Base-by-base conservation (phyloP, 2,797 vertebrate genomes). In the Momotus momota region DNA sequence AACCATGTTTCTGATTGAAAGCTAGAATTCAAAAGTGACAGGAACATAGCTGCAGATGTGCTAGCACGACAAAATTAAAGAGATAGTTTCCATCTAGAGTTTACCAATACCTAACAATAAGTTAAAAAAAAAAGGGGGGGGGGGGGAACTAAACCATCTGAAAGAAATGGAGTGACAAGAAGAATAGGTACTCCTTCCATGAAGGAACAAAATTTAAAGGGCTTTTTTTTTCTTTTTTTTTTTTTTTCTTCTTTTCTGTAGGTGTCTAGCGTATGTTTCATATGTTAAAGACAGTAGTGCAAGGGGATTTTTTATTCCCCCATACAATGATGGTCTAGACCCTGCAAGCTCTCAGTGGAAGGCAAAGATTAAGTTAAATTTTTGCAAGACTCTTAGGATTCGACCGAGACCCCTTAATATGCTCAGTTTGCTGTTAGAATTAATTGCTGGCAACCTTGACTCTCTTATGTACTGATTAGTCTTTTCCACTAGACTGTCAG, bases 391-490 rank as follows among this genome's bases (percentile, higher is more conserved):
- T 84, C 94, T 41, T 26, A 88, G 91, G 93, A 95, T 96, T 91
- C 95, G 85, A 86, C 87, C 35, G 0, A 95, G 85, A 93, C 69
- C 75, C 46, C 46, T 83, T 95, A 90, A 88, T 91, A 73, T 88
- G 80, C 54, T 88, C 82, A 81, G 72, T 77, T 94, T 88, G 85
- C 79, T 70, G 70, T 58, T 91, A 43, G 85, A 94, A 94, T 97
- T 97, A 95, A 94, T 96, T 96, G 87, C 91, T 91, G 64, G 51
- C 70, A 94, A 81, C 73, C 43, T 70, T 81, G 89, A 96, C 88
- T 94, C 89, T 96, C 79, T 87, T 88, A 84, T 17, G 88, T 66
- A 84, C 88, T 94, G 91, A 88, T 96, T 86, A 93, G 75, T 79
- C 46, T 79, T 94, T 94, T 79, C 18, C 84, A 12, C 48, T 72